Evolutionary conservation across 2,888 invertebrate species (phyloP).

Genomic region (Hyalella azteca): DNA sequence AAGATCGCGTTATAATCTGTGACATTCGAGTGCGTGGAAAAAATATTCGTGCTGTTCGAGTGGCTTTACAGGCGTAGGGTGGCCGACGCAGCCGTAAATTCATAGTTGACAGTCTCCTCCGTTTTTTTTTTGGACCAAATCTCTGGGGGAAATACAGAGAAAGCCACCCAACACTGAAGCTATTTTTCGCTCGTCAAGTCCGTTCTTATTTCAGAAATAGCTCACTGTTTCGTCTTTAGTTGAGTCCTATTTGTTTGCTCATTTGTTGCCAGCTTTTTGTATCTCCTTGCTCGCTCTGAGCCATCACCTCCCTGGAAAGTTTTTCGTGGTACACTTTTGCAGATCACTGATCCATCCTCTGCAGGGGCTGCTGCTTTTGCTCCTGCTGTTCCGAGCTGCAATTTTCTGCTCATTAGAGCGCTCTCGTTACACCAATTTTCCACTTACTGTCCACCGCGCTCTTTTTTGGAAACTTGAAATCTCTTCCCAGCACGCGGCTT

Average conservation of each 20-base stretch:
- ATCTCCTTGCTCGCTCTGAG: neutral
- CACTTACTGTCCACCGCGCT: conserved; percentile 18
- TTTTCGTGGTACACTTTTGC: conserved; percentile 18
- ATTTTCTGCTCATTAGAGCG: conserved; percentile 36
- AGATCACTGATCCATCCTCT: conserved; percentile 16
- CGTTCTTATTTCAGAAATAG: conserved; percentile 21
- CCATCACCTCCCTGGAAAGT: neutral
- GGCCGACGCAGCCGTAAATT: too few relatives aligned
- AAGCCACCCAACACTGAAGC: neutral
- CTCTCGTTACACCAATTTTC: conserved; percentile 37
- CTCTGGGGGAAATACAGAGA: too few relatives aligned
- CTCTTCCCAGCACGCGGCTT: conserved; percentile 19
- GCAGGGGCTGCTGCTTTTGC: too few relatives aligned
- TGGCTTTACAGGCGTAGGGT: too few relatives aligned
- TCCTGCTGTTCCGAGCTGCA: conserved; percentile 1
- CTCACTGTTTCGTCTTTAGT: conserved; percentile 32
- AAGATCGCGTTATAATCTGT: too few relatives aligned
- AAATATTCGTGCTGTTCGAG: too few relatives aligned
- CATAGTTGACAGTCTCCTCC: too few relatives aligned
- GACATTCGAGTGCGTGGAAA: too few relatives aligned
- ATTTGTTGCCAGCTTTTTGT: conserved; percentile 6
- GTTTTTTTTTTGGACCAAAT: too few relatives aligned
- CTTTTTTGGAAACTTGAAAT: conserved; percentile 32
- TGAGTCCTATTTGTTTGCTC: conserved; percentile 23
- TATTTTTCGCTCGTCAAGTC: conserved; percentile 24